A percentile compares a stretch with the other conserved stretches of the same genome.
These are phyloP conservation scores for Scyliorhinus canicula DNA, from an alignment of 2,797 vertebrate species.

Conservation along the genomic window DNA sequence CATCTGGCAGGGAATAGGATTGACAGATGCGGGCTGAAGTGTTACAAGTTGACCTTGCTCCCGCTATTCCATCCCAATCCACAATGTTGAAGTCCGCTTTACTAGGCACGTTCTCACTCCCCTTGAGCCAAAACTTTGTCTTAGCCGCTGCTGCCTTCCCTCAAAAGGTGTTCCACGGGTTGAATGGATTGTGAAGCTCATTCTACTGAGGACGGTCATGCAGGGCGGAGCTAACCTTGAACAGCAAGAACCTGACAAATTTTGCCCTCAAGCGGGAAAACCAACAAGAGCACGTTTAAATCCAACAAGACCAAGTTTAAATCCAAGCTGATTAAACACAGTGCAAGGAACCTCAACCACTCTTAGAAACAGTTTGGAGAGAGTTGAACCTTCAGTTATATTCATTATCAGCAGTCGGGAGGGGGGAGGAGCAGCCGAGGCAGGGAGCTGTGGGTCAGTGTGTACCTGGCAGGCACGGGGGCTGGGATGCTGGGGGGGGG, in stretches of 20 bases:
- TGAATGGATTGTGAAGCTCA: not conserved
- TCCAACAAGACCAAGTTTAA: too few species aligned
- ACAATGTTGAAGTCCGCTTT: not conserved
- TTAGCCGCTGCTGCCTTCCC: not conserved
- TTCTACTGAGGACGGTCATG: not conserved
- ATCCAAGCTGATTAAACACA: not conserved
- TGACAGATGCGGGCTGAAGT: not conserved
- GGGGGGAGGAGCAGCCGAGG: too few species aligned
- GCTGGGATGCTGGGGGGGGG: too few species aligned
- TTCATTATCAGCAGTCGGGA: too few species aligned
- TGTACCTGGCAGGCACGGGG: too few species aligned
- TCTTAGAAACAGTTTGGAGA: not conserved
- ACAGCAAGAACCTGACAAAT: not conserved
- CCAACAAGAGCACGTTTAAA: too few species aligned
- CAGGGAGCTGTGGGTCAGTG: too few species aligned
- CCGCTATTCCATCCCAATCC: not conserved
- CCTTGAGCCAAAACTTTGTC: not conserved
- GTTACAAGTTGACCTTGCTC: not conserved
- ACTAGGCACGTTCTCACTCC: not conserved
- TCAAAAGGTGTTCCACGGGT: not conserved
- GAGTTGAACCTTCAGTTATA: not conserved
- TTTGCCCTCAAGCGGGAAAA: not conserved
- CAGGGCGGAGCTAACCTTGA: not conserved
- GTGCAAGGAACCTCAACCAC: not conserved
- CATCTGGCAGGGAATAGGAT: not conserved